Evolutionary conservation across 1,140 invertebrate species (phyloP).

Genomic region (Pararge aegeria): DNA sequence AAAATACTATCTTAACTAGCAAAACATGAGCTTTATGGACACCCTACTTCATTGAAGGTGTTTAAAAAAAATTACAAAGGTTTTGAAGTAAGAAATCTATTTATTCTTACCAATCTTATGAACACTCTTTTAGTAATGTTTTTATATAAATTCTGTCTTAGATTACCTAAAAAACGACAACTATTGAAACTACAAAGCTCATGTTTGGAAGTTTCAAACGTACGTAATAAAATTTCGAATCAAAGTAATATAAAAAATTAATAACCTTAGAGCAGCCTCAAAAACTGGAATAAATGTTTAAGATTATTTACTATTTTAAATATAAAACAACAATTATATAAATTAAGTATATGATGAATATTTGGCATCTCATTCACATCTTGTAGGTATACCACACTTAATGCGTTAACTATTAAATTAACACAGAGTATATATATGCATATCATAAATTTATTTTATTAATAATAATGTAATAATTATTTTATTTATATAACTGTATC

Average conservation of each 20-base stretch:
- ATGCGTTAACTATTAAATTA: conserved; percentile 52
- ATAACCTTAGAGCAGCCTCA: conserved; percentile 38
- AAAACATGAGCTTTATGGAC: neutral
- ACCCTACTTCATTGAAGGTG: neutral
- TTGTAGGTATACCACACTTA: conserved; percentile 47
- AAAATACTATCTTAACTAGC: neutral
- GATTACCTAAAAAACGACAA: too few relatives aligned
- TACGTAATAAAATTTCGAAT: neutral
- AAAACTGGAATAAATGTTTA: conserved; percentile 41
- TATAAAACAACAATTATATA: conserved; percentile 8
- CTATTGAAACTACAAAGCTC: neutral
- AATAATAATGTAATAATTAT: conserved; percentile 1
- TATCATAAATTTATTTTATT: conserved; percentile 11
- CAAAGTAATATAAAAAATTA: conserved; percentile 9
- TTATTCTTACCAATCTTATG: too few relatives aligned
- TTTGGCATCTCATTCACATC: conserved; percentile 69
- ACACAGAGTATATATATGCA: conserved; percentile 51
- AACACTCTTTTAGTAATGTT: too few relatives aligned
- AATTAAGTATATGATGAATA: conserved; percentile 48
- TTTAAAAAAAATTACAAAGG: neutral
- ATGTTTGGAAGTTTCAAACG: neutral
- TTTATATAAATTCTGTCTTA: too few relatives aligned
- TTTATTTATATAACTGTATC: conserved; percentile 40
- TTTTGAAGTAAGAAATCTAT: too few relatives aligned
- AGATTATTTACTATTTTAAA: conserved; percentile 12